phyloP scores from a whole-genome alignment of 2,113 vertebrate genomes.

The Cairina moschata region DNA sequence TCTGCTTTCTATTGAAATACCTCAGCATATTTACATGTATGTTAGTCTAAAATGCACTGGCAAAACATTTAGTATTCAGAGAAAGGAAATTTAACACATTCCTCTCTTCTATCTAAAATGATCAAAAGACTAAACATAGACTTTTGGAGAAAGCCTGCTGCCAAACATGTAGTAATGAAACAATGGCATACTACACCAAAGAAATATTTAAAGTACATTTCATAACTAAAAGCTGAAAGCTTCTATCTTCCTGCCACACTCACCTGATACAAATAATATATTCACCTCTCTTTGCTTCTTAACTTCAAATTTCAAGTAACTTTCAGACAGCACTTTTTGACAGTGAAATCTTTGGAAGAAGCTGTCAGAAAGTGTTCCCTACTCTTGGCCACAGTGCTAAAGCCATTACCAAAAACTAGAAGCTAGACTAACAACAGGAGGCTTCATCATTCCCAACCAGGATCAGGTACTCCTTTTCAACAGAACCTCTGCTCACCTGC shows the following conservation, averaged over 20 bases:
- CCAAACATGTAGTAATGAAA: background rate
- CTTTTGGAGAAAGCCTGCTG: background rate
- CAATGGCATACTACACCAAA: background rate
- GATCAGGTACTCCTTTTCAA: background rate
- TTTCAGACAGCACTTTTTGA: constrained; percentile 72
- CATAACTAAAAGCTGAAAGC: background rate
- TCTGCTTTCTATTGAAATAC: background rate
- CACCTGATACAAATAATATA: background rate
- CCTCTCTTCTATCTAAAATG: background rate
- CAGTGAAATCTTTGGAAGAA: constrained; percentile 77
- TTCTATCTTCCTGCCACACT: background rate
- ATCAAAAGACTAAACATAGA: background rate
- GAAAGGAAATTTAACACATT: background rate
- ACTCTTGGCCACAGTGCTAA: constrained; percentile 40
- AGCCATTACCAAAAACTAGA: background rate
- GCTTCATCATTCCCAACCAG: background rate
- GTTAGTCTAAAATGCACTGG: background rate
- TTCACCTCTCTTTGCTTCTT: constrained; percentile 78
- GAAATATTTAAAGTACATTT: background rate
- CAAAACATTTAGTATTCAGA: background rate
- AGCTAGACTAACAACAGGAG: background rate
- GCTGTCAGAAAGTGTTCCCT: constrained; percentile 68
- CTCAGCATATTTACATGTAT: background rate
- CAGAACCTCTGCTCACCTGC: background rate
- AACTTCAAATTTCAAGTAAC: constrained; percentile 79